Conservation (phyloP, 2,888 invertebrate species). For the Abrostola triplasia region DNA sequence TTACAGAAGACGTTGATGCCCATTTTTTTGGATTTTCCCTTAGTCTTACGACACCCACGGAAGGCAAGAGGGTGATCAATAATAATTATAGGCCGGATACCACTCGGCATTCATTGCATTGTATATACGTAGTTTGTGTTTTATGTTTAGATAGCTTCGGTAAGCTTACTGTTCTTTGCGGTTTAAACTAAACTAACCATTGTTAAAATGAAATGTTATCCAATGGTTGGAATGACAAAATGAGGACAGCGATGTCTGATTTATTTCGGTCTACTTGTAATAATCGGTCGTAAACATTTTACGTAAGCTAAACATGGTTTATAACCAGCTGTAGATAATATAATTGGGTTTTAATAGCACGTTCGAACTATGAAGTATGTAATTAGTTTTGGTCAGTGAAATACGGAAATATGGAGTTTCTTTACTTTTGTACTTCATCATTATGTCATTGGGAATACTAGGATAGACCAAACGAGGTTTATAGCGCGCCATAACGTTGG, state of each 20-base stretch:
- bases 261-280: slow-evolving; percentile 6
- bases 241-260: slow-evolving; percentile 1
- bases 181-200: neutral
- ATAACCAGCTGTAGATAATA: neutral
- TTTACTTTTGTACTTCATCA: neutral
- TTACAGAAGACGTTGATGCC: too few relatives aligned
- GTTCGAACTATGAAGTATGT: neutral
- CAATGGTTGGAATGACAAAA: slow-evolving; percentile 2
- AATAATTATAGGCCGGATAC: too few relatives aligned
- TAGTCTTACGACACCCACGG: too few relatives aligned
- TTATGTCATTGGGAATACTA: too few relatives aligned
- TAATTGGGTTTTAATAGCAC: neutral
- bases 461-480: too few relatives aligned
- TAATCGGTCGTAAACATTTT: slow-evolving; percentile 2
- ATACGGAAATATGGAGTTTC: neutral
- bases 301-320: slow-evolving; percentile 9
- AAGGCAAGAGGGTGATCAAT: too few relatives aligned
- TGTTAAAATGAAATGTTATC: neutral
- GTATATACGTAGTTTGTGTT: too few relatives aligned
- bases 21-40: too few relatives aligned
- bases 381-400: neutral
- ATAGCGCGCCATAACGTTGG: too few relatives aligned
- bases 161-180: neutral
- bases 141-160: too few relatives aligned
- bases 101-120: too few relatives aligned